Percentiles rank a stretch among this genome's conserved stretches.
Evolutionary conservation across 2,113 vertebrate species (phyloP).

Genomic region (Triplophysa rosa): DNA sequence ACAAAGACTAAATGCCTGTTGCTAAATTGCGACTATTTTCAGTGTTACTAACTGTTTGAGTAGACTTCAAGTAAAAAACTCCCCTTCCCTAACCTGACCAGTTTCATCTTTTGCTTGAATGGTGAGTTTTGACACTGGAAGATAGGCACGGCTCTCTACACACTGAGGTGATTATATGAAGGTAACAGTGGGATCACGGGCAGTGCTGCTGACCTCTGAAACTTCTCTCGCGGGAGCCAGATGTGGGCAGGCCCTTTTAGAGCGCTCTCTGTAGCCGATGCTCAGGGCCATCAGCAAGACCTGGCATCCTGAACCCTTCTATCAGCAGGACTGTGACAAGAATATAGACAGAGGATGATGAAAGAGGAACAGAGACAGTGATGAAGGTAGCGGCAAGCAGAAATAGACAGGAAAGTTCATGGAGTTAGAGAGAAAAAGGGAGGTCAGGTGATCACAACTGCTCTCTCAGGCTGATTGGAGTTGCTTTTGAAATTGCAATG

Average conservation of each 20-base stretch:
- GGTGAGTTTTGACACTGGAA: background rate
- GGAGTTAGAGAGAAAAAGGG: background rate
- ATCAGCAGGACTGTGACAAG: slow-evolving; percentile 34
- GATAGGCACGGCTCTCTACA: background rate
- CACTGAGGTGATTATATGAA: background rate
- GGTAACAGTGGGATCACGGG: background rate
- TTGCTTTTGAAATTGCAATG: slow-evolving; percentile 13
- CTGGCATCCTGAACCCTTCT: slow-evolving; percentile 4
- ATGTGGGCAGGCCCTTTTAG: slow-evolving; percentile 17
- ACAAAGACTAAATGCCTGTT: too few species aligned
- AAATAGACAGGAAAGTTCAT: background rate
- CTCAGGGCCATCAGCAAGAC: slow-evolving; percentile 30
- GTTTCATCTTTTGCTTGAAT: background rate
- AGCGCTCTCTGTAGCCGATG: slow-evolving; percentile 9
- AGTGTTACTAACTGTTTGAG: too few species aligned
- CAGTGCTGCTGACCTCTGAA: background rate
- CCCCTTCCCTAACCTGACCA: too few species aligned
- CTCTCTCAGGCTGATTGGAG: background rate
- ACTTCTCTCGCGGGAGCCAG: background rate
- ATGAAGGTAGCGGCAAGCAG: background rate
- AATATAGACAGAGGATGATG: slow-evolving; percentile 11
- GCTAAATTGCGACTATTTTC: too few species aligned
- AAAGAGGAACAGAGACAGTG: slow-evolving; percentile 1
- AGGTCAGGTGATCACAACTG: background rate
- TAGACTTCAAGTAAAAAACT: too few species aligned